Base-by-base conservation (phyloP, 2,888 invertebrate genomes). In the Eucriotettix oculatus region DNA sequence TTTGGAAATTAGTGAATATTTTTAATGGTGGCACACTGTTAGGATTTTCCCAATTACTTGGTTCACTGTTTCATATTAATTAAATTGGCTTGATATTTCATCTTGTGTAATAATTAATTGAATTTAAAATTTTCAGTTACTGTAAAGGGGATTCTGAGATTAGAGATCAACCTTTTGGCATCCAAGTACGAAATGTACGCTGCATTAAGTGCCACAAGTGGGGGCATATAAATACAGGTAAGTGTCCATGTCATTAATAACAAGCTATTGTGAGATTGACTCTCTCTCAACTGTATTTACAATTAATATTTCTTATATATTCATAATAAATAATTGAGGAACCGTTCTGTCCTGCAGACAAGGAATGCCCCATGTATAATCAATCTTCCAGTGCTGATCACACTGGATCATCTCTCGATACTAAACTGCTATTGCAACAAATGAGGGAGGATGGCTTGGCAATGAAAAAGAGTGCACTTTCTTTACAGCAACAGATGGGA, bases 201-300 rank as follows among this genome's bases (percentile, higher is more conserved):
- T 99, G 99, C 70, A 94, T 99, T 62, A 98, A 98, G 73, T 99
- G 99, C 71, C 94, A 97, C 72, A 96, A 96, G 72, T 99, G 98
- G 98, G 99, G 99, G 10, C 99, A 99, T 71, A 90, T 97, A 59
- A 96, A 96, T 73, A 97, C 89, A 74, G 86, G 86, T 83, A 71
- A 67, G 55, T 48, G 48, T 48, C 2, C 9, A 14, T 48, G 3
- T 48, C 12, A 48, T 48, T 12, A n/a, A 48, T 48, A 48, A 29
- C 29, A 29, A 29, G 7, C 3, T 29, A 5, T 29, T 29, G 2
- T 29, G 7, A 29, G 29, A 2, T 29, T 29, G 2, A 29, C 3
- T 29, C 29, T 29, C 3, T 29, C 29, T 29, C 3, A 7, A 29
- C 29, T 29, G 7, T 29, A 29, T 29, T 29, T 29, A 29, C 29